Conservation (phyloP, 2,797 vertebrate species). For the Molossus alvarezi region DNA sequence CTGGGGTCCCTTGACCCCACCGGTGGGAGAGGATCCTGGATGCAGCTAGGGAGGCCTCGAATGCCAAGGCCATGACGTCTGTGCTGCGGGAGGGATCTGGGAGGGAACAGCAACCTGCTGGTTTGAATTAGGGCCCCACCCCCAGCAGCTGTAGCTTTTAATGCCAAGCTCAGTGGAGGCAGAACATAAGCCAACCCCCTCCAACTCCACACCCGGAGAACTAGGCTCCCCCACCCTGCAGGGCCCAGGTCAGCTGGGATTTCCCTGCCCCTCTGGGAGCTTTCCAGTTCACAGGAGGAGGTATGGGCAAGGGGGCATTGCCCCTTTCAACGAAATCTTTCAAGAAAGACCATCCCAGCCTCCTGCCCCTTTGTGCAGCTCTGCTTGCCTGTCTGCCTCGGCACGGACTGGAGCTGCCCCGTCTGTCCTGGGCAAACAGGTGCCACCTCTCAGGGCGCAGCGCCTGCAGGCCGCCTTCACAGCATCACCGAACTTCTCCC, state of each 20-base stretch:
- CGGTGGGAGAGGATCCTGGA: neutral
- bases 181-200: neutral
- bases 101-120: slow-evolving; percentile 53
- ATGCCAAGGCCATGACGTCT: slow-evolving; percentile 37
- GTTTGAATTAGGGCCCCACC: slow-evolving; percentile 65
- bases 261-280: neutral
- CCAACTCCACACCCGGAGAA: neutral
- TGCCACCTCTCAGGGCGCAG: too few species aligned
- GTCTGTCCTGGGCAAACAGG: neutral
- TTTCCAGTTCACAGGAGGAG: neutral
- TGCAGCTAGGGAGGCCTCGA: neutral
- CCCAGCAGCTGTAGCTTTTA: slow-evolving; percentile 71
- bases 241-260: neutral
- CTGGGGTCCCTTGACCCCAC: neutral
- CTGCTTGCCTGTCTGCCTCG: neutral
- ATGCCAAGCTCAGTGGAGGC: neutral
- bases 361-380: neutral
- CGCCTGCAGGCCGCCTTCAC: too few species aligned
- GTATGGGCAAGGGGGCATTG: too few species aligned
- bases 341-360: neutral
- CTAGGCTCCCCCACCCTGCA: neutral
- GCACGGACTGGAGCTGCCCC: neutral
- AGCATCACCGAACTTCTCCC: neutral
- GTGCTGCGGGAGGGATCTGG: neutral
- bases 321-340: neutral